Conservation (phyloP, 1,140 invertebrate genomes). For the Rhopalosiphum maidis region DNA sequence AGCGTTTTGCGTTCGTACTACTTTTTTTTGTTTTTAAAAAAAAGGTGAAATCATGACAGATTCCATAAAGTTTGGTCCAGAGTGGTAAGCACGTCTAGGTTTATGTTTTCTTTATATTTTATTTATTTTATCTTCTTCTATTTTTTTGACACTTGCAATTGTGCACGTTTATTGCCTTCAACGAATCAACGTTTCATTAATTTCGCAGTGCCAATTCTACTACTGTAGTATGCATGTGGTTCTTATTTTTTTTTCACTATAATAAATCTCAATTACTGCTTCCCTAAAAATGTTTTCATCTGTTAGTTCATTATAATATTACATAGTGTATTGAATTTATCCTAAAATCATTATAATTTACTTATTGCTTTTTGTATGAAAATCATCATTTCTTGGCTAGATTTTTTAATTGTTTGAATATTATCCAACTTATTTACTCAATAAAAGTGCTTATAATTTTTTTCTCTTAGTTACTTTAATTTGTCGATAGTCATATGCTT, state of each 20-base stretch:
- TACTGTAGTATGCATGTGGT: not conserved
- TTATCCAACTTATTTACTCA: not conserved
- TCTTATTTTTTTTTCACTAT: not conserved
- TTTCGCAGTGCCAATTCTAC: not conserved
- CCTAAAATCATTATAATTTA: not conserved
- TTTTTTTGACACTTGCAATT: not conserved
- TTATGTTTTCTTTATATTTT: not conserved
- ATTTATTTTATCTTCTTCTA: not conserved
- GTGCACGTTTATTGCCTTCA: not conserved
- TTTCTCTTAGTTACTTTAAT: too few species aligned
- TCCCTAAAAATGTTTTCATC: not conserved
- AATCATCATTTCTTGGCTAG: not conserved
- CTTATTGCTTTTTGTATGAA: not conserved
- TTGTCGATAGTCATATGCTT: too few species aligned
- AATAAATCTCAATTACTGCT: not conserved
- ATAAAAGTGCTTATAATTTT: not conserved
- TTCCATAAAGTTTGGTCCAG: constrained; percentile 77
- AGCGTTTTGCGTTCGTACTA: constrained; percentile 33
- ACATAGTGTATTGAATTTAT: not conserved
- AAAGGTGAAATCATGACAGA: constrained; percentile 67
- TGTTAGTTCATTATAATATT: not conserved
- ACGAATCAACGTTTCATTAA: not conserved
- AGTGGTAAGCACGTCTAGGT: constrained; percentile 66
- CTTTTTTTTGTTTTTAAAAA: constrained; percentile 57
- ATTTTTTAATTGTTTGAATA: not conserved